These are phyloP conservation scores for Epirrhoe alternata DNA, from an alignment of 2,888 invertebrate genomes.

Conservation along the genomic window DNA sequence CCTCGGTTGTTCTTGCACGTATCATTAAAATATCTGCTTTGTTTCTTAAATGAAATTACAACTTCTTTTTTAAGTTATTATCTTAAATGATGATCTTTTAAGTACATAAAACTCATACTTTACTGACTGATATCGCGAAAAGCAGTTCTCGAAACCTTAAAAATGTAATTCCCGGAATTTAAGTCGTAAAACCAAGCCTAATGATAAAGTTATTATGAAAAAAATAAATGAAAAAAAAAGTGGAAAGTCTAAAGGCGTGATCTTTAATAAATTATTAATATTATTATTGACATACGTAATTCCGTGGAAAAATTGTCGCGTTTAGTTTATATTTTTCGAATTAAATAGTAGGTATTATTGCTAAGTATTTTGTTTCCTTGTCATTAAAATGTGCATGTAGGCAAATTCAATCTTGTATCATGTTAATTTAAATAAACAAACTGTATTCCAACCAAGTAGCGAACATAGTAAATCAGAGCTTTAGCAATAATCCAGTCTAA, in stretches of 20 bases:
- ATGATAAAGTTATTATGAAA: not conserved
- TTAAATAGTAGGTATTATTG: too few relatives aligned
- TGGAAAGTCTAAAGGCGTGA: not conserved
- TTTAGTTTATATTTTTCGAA: not conserved
- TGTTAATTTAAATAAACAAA: conserved; percentile 20
- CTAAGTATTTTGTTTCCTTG: not conserved
- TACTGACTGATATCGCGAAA: not conserved
- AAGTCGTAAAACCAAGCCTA: not conserved
- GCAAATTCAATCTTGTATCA: conserved; percentile 15
- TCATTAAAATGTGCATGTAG: conserved; percentile 4
- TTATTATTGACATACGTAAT: not conserved
- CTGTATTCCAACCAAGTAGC: conserved; percentile 16
- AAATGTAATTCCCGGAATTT: not conserved
- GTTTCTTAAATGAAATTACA: conserved; percentile 25
- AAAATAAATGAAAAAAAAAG: not conserved
- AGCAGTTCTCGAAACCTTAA: not conserved
- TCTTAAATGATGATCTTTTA: conserved; percentile 6
- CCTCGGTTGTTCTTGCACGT: conserved; percentile 29
- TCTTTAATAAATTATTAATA: not conserved
- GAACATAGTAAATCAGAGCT: conserved; percentile 24
- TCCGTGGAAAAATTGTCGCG: not conserved
- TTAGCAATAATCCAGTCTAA: conserved; percentile 26
- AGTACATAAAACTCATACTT: not conserved
- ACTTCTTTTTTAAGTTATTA: conserved; percentile 23
- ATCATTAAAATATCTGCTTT: conserved; percentile 36